These are phyloP conservation scores for Cydia amplana DNA, from an alignment of 1,140 invertebrate genomes.

Conservation along the genomic window DNA sequence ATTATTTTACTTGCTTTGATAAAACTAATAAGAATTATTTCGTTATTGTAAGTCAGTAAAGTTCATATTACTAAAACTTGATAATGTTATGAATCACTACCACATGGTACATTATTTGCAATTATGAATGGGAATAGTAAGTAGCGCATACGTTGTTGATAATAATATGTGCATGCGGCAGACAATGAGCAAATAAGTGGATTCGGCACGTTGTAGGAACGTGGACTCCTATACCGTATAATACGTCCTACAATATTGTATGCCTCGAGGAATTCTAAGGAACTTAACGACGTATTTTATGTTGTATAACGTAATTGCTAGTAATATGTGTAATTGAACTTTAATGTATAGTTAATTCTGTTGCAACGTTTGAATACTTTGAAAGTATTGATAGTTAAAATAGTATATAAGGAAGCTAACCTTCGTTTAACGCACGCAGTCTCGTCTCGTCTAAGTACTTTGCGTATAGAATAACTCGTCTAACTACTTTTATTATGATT, in stretches of 20 bases:
- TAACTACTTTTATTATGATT: too few relatives aligned
- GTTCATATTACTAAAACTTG: not conserved
- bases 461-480: too few relatives aligned
- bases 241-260: not conserved
- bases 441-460: too few relatives aligned
- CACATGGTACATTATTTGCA: not conserved
- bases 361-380: too few relatives aligned
- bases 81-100: not conserved
- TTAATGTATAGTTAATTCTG: not conserved
- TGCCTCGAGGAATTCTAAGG: not conserved
- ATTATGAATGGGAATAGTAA: conserved; percentile 1
- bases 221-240: not conserved
- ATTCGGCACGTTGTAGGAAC: not conserved
- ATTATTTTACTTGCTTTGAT: not conserved
- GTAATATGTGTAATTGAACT: not conserved
- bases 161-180: not conserved
- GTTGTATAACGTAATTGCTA: too few relatives aligned
- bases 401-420: too few relatives aligned
- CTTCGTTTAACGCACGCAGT: too few relatives aligned
- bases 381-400: too few relatives aligned
- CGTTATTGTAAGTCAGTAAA: not conserved
- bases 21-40: not conserved
- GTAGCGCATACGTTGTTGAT: not conserved
- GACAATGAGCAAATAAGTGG: not conserved
- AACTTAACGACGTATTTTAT: not conserved